Base-by-base conservation (phyloP, 92 coral and sea anemone genomes). In the Anthopleura xanthogrammica region DNA sequence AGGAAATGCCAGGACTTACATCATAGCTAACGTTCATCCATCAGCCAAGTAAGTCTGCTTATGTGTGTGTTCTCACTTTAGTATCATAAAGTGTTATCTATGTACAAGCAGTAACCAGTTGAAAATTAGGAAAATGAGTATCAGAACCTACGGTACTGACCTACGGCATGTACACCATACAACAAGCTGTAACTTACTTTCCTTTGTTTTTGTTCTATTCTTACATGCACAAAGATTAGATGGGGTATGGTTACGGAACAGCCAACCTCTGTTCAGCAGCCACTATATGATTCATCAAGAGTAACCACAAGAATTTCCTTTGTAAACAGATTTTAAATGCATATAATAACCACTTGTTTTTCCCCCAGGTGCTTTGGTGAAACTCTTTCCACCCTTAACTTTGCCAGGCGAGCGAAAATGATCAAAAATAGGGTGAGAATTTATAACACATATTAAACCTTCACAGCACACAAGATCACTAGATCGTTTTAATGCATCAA, bases 381-480 rank as follows among this genome's bases (percentile, higher is more conserved):
- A 82, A 97, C 99, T 3, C 80, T 97, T 19, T 97, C 98, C 60
- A 97, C 99, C 46, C 86, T 97, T 13, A 97, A 97, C 82, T 97
- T 97, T 80, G 99, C 99, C 10, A 84, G 97, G 83, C 87, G 99
- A 82, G 99, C 99, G 19, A 97, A 97, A 89, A 95, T 90, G 99
- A 97, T 97, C 57, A 97, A 94, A 78, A 97, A 97, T 86, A 97
- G 91, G 94, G 98, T 95, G 81, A 39, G 50, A 54, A 54, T 54
- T 54, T 5, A 11, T 54, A 54, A 54, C 40, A 56, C 2, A 29
- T 58, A 5, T 13, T 62, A 19, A 16, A 22, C 16, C 14, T 9
- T 19, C 36, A 68, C n/a, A 46, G 50, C 50, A 46, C 50, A 46
- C 4, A 0, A 46, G 50, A 46, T 46, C 7, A 46, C 5, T 46